Evolutionary conservation across 2,113 vertebrate genomes (phyloP), one percentile per base, ranked within the genome.

Genomic region (Xenotilapia leptura): DNA sequence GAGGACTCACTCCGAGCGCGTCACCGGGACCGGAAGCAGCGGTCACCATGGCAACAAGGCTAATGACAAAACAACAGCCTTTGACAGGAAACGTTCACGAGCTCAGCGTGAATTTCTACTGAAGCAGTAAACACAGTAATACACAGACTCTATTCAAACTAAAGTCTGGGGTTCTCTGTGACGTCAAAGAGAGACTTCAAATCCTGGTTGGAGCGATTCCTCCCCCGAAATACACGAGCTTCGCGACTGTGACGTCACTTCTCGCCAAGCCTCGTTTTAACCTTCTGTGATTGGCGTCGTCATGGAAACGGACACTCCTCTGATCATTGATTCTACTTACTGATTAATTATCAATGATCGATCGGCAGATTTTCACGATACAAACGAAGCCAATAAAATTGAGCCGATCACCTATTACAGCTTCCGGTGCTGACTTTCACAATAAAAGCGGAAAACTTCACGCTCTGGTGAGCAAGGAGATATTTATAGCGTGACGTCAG

Each of bases 1-100:
- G 90, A 91, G 86, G 55, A 2, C 56, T 90, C 89, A 93, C 93
- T 91, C 83, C 5, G 73, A 56, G 12, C 7, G 1, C 33, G 12
- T 83, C 56, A 13, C 26, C 0, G 70, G 26, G 11, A 85, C 79
- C 45, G 21, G 53, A 26, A 51, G 12, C 49, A 47, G 13, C 19
- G 2, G 11, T 13, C 42, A 42, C n/a, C n/a, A 42, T 38, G 33
- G 12, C 13, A 42, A 70, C 65, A 42, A 70, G 7, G 65, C 36
- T 6, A 70, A 3, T 21, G 3, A 9, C n/a, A 65, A 65, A 65
- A 65, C 17, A 65, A 38, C 60, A 36, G 31, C 60, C 17, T 65
- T 65, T 65, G 60, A 65, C 19, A n/a, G 6, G 17, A 65, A 36
- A 38, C 60, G 31, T 65, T n/a, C 17, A 38, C 33, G 60, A 65